Percentiles rank a stretch among this genome's conserved stretches.
Evolutionary conservation across 2,888 invertebrate species (phyloP).

Genomic region (Dione vanillae): DNA sequence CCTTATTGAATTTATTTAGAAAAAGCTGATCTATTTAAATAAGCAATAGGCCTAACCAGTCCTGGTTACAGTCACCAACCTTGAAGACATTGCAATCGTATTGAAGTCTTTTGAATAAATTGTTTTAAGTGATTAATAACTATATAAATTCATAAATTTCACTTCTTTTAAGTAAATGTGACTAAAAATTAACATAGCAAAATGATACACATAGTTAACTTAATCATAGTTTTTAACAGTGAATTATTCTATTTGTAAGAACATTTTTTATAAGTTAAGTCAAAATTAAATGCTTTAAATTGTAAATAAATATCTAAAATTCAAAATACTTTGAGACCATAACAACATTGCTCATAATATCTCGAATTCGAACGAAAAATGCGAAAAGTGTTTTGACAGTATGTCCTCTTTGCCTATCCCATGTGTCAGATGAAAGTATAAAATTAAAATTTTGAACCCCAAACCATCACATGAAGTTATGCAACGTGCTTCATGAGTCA

Average conservation of each 20-base stretch:
- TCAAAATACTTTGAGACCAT: too few species aligned
- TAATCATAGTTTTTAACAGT: too few species aligned
- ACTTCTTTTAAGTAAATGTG: too few species aligned
- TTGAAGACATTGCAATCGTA: constrained; percentile 11
- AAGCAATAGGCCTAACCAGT: constrained; percentile 14
- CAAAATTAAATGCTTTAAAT: too few species aligned
- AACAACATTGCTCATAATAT: too few species aligned
- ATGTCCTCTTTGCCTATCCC: neutral
- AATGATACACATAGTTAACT: too few species aligned
- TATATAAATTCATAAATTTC: too few species aligned
- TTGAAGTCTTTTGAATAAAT: neutral
- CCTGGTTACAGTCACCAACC: constrained; percentile 4
- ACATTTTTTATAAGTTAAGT: too few species aligned
- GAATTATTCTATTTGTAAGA: too few species aligned
- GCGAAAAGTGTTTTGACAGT: neutral
- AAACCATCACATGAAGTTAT: neutral
- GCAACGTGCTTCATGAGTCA: neutral
- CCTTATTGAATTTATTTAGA: constrained; percentile 3
- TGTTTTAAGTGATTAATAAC: neutral
- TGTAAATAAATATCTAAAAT: too few species aligned
- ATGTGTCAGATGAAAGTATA: neutral
- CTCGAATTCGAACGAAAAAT: neutral
- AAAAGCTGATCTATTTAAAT: constrained; percentile 17
- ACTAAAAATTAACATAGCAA: too few species aligned
- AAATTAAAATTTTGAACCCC: neutral